phyloP scores from a whole-genome alignment of 2,113 vertebrate species.

The Bubo bubo region DNA sequence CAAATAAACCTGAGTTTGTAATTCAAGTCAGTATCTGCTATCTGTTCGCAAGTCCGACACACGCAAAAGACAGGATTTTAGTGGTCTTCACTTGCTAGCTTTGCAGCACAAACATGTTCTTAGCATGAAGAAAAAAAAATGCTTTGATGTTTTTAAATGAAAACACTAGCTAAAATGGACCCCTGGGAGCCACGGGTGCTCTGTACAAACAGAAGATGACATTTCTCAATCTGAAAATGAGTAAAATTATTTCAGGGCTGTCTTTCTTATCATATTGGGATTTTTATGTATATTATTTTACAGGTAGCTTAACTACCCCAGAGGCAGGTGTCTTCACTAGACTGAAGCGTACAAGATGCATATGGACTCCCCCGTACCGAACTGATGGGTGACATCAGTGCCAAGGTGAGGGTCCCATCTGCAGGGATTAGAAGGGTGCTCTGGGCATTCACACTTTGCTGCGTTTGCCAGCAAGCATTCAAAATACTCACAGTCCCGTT shows the following conservation, averaged over 20 bases:
- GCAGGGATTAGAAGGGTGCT: not conserved
- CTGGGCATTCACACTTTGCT: not conserved
- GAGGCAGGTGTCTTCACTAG: not conserved
- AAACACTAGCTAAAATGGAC: not conserved
- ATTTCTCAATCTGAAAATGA: not conserved
- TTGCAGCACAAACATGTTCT: not conserved
- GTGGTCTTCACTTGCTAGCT: not conserved
- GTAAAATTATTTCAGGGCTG: not conserved
- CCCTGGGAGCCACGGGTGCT: not conserved
- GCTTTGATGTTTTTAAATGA: not conserved
- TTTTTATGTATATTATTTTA: not conserved
- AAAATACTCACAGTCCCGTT: not conserved
- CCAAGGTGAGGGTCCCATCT: not conserved
- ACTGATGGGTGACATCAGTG: not conserved
- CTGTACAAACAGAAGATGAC: not conserved
- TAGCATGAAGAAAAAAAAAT: not conserved
- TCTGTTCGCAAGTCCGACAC: not conserved
- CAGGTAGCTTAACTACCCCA: not conserved
- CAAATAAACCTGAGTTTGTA: conserved; percentile 66
- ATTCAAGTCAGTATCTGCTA: conserved; percentile 47
- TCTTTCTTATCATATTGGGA: not conserved
- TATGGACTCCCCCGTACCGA: rapidly evolving
- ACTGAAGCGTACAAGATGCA: not conserved
- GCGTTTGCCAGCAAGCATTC: not conserved
- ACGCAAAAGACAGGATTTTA: not conserved